phyloP scores from a whole-genome alignment of 2,888 invertebrate genomes.

The Heterodera filipjevi region DNA sequence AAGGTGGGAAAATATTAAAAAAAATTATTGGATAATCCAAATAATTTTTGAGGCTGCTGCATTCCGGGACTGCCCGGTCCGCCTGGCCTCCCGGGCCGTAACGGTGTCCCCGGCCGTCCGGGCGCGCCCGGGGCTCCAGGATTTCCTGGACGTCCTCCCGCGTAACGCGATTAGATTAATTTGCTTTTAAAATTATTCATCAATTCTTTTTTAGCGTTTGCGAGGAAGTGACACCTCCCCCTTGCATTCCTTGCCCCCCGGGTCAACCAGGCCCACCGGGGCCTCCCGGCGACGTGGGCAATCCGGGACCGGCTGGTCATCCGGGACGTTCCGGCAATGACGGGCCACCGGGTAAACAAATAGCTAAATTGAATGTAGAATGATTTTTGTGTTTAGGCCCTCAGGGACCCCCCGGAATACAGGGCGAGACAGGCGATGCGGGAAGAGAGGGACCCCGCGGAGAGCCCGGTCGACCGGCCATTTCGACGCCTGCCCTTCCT shows the following conservation, averaged over 20 bases:
- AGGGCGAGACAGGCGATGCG: conserved; percentile 55
- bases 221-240: conserved; percentile 63
- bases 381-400: conserved; percentile 1
- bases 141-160: conserved; percentile 64
- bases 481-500: conserved; percentile 62
- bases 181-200: neutral
- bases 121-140: conserved; percentile 63
- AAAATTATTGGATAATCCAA: neutral
- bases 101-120: conserved; percentile 61
- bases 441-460: conserved; percentile 63
- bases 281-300: conserved; percentile 48
- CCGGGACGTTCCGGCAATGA: conserved; percentile 63
- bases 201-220: conserved; percentile 48
- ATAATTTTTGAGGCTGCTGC: conserved; percentile 25
- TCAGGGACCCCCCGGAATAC: conserved; percentile 58
- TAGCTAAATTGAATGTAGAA: neutral
- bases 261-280: conserved; percentile 59
- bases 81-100: conserved; percentile 58
- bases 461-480: conserved; percentile 63
- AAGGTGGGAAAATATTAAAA: conserved; percentile 19
- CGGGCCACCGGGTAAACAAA: conserved; percentile 52
- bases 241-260: conserved; percentile 64
- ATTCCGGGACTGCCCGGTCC: conserved; percentile 34
- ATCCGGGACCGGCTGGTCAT: conserved; percentile 47
- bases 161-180: conserved; percentile 41